Conservation (phyloP, 1,140 invertebrate species). For the Chlorops oryzae region DNA sequence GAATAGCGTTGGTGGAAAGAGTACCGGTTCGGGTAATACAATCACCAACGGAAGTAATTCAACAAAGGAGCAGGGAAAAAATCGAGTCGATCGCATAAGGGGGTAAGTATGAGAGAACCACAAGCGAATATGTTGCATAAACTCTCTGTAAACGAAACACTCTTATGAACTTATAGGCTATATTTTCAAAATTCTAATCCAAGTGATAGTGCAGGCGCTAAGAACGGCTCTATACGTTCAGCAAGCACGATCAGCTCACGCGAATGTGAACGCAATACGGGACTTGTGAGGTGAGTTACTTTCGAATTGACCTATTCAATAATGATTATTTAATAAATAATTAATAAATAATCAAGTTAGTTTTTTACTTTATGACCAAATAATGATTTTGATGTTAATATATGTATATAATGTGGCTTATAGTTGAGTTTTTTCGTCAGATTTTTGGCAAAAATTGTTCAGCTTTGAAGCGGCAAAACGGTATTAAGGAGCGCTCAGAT, state of each 20-base stretch:
- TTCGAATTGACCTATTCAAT: no score
- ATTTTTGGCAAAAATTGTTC: no score
- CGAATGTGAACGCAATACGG: constrained; percentile 41
- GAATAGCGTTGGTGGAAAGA: constrained; percentile 42
- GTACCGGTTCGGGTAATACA: constrained; percentile 42
- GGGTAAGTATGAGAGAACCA: constrained; percentile 28
- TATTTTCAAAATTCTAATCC: constrained; percentile 46
- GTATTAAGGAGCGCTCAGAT: no score
- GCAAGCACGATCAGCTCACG: constrained; percentile 44
- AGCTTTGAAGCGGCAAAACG: no score
- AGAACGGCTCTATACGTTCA: constrained; percentile 45
- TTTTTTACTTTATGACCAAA: no score
- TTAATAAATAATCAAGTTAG: no score
- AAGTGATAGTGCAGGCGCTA: constrained; percentile 31
- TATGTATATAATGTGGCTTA: no score
- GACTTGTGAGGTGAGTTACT: constrained; percentile 34
- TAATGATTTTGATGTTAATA: no score
- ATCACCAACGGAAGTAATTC: constrained; percentile 39
- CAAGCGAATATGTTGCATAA: background rate
- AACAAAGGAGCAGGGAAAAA: constrained; percentile 30
- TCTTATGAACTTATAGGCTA: constrained; percentile 28
- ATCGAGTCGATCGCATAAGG: constrained; percentile 41
- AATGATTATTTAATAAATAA: no score
- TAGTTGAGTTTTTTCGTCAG: no score
- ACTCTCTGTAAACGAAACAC: no score